Base-by-base conservation (phyloP, 2,888 invertebrate species). In the Ophraella communa region DNA sequence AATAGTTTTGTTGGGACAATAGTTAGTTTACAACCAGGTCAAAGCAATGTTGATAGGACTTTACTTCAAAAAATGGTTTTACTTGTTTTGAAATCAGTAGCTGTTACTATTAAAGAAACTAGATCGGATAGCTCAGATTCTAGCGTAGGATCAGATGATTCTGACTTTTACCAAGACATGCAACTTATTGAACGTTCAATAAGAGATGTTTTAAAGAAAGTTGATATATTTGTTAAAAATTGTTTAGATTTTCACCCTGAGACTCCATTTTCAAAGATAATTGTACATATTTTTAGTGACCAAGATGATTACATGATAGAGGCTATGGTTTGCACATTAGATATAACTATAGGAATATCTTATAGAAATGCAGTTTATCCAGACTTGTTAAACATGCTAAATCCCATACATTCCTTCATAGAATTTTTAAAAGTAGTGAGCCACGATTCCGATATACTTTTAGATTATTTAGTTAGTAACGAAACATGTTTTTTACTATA, bases 281-380 rank as follows among this genome's bases (percentile, higher is more conserved):
- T 95, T 55, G 92, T 95, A 64, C 92, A 93, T 80, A 83, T 95
- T 62, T 95, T 95, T 77, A 91, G 92, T 74, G 94, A 95, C 81
- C 95, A 95, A 80, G 95, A 95, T 78, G 95, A 95, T 81, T 93
- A 93, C 76, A 83, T 95, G 73, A 92, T 95, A 64, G 95, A 95
- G 84, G 91, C 94, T 2, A 94, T 95, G 94, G 92, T 95, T 5
- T 95, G 95, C 80, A 93, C 93, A 35, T 82, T 95, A 53, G 95
- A 95, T 80, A 94, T 95, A 49, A 93, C 92, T 0, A 90, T 92
- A 21, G 94, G 94, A 42, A 89, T 95, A 62, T 92, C 92, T 23
- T 92, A 92, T 78, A 87, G 93, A 55, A 92, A 92, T 76, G 90
- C 91, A 0, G 88, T 92, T 64, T 91, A 91, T 74, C 91, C 92